Evolutionary conservation across 2,113 vertebrate genomes (phyloP).

Genomic region (Xerus inauris): DNA sequence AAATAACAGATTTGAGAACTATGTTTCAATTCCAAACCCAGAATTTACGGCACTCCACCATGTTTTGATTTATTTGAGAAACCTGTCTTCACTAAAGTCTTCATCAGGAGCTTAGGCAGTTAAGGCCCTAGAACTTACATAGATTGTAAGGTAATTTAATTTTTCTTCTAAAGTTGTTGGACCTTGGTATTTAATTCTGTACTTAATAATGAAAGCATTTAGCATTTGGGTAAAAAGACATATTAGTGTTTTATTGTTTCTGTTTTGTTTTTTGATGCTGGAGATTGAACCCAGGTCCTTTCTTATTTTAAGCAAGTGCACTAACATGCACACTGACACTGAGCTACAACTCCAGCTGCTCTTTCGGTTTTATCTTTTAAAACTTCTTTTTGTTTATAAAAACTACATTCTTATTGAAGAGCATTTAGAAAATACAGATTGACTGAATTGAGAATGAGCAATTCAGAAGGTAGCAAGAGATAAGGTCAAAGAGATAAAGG

Average conservation of each 20-base stretch:
- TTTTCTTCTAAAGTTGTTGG: background rate
- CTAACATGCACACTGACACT: too few species aligned
- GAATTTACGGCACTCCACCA: background rate
- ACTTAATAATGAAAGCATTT: background rate
- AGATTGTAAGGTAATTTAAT: background rate
- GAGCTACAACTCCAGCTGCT: too few species aligned
- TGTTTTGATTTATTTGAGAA: slow-evolving; percentile 1
- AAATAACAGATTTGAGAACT: background rate
- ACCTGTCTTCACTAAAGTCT: background rate
- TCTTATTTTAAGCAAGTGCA: too few species aligned
- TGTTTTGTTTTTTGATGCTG: too few species aligned
- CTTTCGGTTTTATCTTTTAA: background rate
- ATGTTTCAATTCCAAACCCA: background rate
- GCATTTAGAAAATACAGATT: background rate
- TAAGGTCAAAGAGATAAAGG: background rate
- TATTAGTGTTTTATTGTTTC: background rate
- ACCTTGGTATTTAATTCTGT: background rate
- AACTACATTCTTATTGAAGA: background rate
- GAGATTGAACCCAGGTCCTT: too few species aligned
- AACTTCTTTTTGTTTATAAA: background rate
- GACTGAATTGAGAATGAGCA: background rate
- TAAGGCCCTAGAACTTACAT: background rate
- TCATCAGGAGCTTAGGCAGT: background rate
- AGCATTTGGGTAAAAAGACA: background rate
- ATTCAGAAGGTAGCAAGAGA: background rate